phyloP scores from a whole-genome alignment of 2,888 invertebrate genomes.

The Arctia plantaginis region DNA sequence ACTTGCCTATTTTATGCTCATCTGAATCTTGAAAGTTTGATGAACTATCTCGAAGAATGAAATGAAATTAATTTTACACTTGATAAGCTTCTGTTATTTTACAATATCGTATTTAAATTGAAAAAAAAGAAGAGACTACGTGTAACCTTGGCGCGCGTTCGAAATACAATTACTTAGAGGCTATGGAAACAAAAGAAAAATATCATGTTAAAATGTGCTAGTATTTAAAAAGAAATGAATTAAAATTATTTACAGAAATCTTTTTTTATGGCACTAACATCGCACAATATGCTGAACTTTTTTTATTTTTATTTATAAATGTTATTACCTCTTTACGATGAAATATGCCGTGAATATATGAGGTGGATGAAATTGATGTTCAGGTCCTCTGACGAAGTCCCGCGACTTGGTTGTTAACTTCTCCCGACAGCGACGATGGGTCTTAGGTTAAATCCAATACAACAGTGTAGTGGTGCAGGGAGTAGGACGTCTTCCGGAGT shows the following conservation, averaged over 20 bases:
- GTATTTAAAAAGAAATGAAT: neutral
- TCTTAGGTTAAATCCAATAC: too few relatives aligned
- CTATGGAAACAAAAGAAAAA: neutral
- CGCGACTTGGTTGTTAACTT: too few relatives aligned
- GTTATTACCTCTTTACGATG: too few relatives aligned
- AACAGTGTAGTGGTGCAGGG: too few relatives aligned
- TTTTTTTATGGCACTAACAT: too few relatives aligned
- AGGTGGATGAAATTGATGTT: too few relatives aligned
- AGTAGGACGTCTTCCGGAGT: too few relatives aligned
- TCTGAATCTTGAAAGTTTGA: slow-evolving; percentile 68
- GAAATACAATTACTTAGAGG: neutral
- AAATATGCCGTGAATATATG: too few relatives aligned
- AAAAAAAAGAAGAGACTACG: neutral
- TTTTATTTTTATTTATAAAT: too few relatives aligned
- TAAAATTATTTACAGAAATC: neutral
- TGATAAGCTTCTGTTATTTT: slow-evolving; percentile 63
- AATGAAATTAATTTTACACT: slow-evolving; percentile 75
- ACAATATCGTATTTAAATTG: slow-evolving; percentile 41
- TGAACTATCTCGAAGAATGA: slow-evolving; percentile 69
- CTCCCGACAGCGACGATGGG: too few relatives aligned
- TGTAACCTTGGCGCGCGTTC: neutral
- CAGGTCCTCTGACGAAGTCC: neutral
- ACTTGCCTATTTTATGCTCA: slow-evolving; percentile 68
- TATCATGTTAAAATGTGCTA: neutral
- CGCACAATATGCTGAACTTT: too few relatives aligned